Percentiles rank a stretch among this genome's conserved stretches.
Evolutionary conservation across 1,140 invertebrate species (phyloP).

Genomic region (Fopius arisanus): DNA sequence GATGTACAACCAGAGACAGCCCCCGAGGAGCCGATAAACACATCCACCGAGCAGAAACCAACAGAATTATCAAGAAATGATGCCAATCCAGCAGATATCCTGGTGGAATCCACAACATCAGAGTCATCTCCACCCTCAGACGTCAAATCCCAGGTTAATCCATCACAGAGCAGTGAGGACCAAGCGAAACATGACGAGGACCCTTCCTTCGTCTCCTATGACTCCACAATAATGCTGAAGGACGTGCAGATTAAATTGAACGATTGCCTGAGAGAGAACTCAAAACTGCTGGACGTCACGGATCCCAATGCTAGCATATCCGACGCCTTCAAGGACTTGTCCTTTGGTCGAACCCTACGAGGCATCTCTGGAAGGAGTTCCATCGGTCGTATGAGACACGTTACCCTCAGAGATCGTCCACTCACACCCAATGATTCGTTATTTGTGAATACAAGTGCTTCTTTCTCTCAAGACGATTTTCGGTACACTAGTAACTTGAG

Average conservation of each 20-base stretch:
- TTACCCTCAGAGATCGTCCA: constrained; percentile 45
- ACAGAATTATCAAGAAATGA: background rate
- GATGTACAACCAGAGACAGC: background rate
- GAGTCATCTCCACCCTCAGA: constrained; percentile 9
- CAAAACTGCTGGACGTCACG: constrained; percentile 38
- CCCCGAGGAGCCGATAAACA: background rate
- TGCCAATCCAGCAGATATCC: background rate
- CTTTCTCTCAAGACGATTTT: constrained; percentile 39
- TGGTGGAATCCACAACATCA: constrained; percentile 26
- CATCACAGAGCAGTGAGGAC: constrained; percentile 31
- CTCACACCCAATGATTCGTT: constrained; percentile 52
- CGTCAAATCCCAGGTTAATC: background rate
- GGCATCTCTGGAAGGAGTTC: constrained; percentile 51
- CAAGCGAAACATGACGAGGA: constrained; percentile 30
- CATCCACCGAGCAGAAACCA: background rate
- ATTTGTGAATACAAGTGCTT: constrained; percentile 51
- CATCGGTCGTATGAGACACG: constrained; percentile 47
- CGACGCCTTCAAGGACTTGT: constrained; percentile 39
- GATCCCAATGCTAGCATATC: constrained; percentile 28
- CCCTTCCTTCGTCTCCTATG: constrained; percentile 44
- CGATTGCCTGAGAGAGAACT: constrained; percentile 54
- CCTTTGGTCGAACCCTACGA: constrained; percentile 53
- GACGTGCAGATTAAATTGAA: constrained; percentile 54
- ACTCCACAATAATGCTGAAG: constrained; percentile 51
- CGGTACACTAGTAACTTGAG: constrained; percentile 40